Conservation (phyloP, 2,113 vertebrate species). For the Triplophysa siluroides region DNA sequence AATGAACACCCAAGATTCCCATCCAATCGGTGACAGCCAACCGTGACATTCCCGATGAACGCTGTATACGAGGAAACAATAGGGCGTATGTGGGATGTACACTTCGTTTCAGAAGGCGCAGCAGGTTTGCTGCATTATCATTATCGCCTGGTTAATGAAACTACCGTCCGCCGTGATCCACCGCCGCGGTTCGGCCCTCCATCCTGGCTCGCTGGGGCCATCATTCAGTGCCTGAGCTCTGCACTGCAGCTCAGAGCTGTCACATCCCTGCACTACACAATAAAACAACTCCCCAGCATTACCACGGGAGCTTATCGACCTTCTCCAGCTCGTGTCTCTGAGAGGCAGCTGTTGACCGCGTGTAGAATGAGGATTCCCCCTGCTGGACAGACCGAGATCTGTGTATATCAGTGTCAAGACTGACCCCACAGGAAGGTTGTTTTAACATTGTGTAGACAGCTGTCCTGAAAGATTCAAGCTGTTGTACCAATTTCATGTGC, state of each 20-base stretch:
- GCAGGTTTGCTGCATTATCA: conserved; percentile 41
- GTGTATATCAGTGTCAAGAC: conserved; percentile 21
- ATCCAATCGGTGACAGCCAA: neutral
- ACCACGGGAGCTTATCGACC: conserved; percentile 31
- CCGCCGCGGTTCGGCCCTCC: conserved; percentile 49
- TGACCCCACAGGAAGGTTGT: neutral
- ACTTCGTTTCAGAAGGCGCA: conserved; percentile 19
- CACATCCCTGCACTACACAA: conserved; percentile 45
- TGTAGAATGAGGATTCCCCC: conserved; percentile 64
- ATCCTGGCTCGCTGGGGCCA: conserved; percentile 60
- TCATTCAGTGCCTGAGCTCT: conserved; percentile 61
- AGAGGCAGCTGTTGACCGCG: neutral
- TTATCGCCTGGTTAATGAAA: conserved; percentile 65
- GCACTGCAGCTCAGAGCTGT: conserved; percentile 56
- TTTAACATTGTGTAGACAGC: neutral
- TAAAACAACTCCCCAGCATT: conserved; percentile 51
- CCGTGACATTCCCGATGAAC: conserved; percentile 1
- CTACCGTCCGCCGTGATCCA: conserved; percentile 64
- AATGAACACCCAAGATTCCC: conserved; percentile 26
- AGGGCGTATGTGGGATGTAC: conserved; percentile 25
- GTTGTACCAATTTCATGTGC: too few species aligned
- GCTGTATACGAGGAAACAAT: conserved; percentile 7
- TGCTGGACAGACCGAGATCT: conserved; percentile 58
- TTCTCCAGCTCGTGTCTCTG: conserved; percentile 12
- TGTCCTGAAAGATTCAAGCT: neutral